These are phyloP conservation scores for Meriones unguiculatus DNA, from an alignment of 2,113 vertebrate species.

Conservation along the genomic window DNA sequence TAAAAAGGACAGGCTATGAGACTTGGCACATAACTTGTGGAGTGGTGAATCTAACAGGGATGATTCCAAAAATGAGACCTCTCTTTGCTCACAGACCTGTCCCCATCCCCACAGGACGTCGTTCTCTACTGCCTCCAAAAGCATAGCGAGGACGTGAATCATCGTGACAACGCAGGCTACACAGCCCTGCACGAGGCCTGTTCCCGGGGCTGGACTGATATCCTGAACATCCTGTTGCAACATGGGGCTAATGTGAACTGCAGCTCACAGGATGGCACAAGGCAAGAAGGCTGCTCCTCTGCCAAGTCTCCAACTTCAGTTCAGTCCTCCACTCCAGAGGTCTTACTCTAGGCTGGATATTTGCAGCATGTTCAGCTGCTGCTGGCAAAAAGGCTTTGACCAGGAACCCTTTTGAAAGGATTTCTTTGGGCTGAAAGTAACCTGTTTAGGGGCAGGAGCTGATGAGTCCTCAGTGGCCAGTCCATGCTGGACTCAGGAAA, in stretches of 20 bases:
- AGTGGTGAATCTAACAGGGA: background rate
- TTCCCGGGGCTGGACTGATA: constrained; percentile 95
- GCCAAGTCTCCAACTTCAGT: background rate
- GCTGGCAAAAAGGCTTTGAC: background rate
- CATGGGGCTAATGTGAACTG: constrained; percentile 99
- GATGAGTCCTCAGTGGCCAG: background rate
- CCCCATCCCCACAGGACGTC: constrained; percentile 90
- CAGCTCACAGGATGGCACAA: constrained; percentile 97
- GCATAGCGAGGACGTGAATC: constrained; percentile 96
- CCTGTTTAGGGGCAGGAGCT: background rate
- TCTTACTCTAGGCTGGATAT: background rate
- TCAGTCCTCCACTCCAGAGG: background rate
- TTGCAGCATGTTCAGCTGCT: background rate
- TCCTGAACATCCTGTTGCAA: constrained; percentile 95
- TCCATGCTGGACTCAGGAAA: background rate
- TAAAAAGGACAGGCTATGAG: background rate
- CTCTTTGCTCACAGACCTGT: background rate
- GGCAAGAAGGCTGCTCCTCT: constrained; percentile 86
- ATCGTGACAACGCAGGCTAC: constrained; percentile 97
- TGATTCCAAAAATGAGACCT: background rate
- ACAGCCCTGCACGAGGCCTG: constrained; percentile 98
- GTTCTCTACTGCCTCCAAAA: constrained; percentile 98
- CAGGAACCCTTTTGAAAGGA: background rate
- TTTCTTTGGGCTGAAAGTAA: background rate
- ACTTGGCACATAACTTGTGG: background rate